phyloP scores from a whole-genome alignment of 2,888 invertebrate species.

The Papilio gigon region DNA sequence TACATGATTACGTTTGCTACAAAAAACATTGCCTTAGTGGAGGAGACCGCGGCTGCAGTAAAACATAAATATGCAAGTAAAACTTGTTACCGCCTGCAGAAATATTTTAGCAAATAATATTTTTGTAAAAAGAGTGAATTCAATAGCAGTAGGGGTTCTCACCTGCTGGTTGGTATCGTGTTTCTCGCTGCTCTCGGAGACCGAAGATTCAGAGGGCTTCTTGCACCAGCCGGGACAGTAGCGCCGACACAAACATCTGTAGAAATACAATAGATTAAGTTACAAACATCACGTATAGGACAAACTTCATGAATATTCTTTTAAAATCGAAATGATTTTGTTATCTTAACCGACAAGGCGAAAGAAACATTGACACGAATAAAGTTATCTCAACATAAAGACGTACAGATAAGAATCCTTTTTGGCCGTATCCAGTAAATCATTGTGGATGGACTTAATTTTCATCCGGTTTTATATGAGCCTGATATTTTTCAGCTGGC shows the following conservation, averaged over 20 bases:
- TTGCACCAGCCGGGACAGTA: constrained; percentile 84
- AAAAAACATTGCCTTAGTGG: neutral
- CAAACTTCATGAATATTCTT: no score
- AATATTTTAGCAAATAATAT: constrained; percentile 7
- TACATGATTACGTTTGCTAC: neutral
- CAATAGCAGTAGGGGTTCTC: constrained; percentile 41
- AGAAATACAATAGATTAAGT: constrained; percentile 58
- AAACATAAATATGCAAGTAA: neutral
- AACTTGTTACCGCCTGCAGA: neutral
- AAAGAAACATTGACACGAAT: neutral
- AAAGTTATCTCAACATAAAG: constrained; percentile 3
- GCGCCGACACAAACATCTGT: constrained; percentile 85
- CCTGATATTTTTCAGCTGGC: constrained; percentile 33
- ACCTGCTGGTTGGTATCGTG: constrained; percentile 68
- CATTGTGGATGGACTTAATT: constrained; percentile 40
- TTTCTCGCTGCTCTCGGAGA: constrained; percentile 73
- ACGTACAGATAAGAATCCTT: neutral
- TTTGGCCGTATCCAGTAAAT: constrained; percentile 9
- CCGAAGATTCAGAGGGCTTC: constrained; percentile 58
- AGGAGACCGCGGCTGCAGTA: neutral
- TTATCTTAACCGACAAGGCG: no score
- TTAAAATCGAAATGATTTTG: no score
- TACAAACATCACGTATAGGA: no score
- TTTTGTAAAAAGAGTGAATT: neutral
- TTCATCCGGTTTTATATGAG: constrained; percentile 18